Evolutionary conservation across 1,140 invertebrate genomes (phyloP).

Genomic region (Euura lappo): DNA sequence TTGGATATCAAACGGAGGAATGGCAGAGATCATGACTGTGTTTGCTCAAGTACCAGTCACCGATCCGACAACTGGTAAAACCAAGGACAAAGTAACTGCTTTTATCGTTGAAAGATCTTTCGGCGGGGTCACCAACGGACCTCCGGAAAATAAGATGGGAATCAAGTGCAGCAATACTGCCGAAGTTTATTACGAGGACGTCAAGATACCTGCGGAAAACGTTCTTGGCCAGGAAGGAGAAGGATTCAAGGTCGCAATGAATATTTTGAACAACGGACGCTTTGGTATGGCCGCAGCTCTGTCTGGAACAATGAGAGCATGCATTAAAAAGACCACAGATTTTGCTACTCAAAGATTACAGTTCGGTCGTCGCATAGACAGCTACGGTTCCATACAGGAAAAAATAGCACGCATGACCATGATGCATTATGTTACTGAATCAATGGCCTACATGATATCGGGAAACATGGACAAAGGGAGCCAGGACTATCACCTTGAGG

Average conservation of each 20-base stretch:
- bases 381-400: conserved; percentile 90
- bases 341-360: conserved; percentile 89
- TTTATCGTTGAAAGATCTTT: conserved; percentile 97
- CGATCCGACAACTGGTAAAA: conserved; percentile 76
- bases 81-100: conserved; percentile 82
- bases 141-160: conserved; percentile 99
- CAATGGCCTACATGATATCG: conserved; percentile 92
- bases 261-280: conserved; percentile 97
- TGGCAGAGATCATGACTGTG: conserved; percentile 98
- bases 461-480: conserved; percentile 92
- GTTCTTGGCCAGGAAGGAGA: conserved; percentile 91
- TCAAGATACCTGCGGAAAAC: conserved; percentile 94
- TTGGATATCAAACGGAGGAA: conserved; percentile 98
- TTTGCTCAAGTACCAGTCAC: conserved; percentile 90
- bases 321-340: conserved; percentile 88
- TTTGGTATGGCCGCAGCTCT: conserved; percentile 97
- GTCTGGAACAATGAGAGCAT: conserved; percentile 90
- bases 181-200: conserved; percentile 96
- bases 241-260: conserved; percentile 99
- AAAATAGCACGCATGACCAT: conserved; percentile 94
- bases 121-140: conserved; percentile 91
- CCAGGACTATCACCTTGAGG: conserved; percentile 89
- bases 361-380: conserved; percentile 87
- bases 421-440: conserved; percentile 94
- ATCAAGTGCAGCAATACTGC: conserved; percentile 98